Evolutionary conservation across 2,797 vertebrate species (phyloP).

Genomic region (Argyrosomus regius): DNA sequence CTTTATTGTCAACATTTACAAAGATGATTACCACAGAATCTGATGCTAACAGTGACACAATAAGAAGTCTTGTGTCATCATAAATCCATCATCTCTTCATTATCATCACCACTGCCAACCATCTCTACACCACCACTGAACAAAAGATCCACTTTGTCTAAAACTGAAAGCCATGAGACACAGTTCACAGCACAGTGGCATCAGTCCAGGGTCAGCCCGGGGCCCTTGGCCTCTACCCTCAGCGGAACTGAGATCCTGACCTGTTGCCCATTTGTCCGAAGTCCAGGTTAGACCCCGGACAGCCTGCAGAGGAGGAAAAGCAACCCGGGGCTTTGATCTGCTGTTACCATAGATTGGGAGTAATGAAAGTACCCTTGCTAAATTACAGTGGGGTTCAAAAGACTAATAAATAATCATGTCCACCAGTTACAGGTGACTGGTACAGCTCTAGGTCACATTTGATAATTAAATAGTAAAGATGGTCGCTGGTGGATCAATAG

Average conservation of each 20-base stretch:
- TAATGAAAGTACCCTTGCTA: conserved; percentile 77
- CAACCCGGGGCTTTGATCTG: conserved; percentile 81
- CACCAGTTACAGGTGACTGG: conserved; percentile 53
- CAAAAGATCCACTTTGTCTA: conserved; percentile 29
- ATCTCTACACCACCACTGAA: background rate
- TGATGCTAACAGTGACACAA: conserved; percentile 2
- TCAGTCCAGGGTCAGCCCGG: conserved; percentile 65
- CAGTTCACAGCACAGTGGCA: conserved; percentile 51
- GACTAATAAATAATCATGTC: conserved; percentile 70
- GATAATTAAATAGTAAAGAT: conserved; percentile 43
- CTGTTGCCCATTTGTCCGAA: conserved; percentile 82
- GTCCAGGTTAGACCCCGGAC: conserved; percentile 67
- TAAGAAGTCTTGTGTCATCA: background rate
- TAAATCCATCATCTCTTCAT: conserved; percentile 30
- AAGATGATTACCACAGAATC: conserved; percentile 6
- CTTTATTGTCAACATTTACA: conserved; percentile 14
- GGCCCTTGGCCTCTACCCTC: conserved; percentile 71
- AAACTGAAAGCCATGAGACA: conserved; percentile 32
- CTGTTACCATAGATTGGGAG: conserved; percentile 65
- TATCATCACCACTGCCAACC: conserved; percentile 5
- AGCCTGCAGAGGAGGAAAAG: conserved; percentile 73
- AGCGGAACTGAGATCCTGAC: conserved; percentile 83
- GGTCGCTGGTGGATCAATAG: conserved; percentile 5
- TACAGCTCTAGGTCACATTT: conserved; percentile 49
- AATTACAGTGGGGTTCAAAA: conserved; percentile 81